phyloP scores from a whole-genome alignment of 2,888 invertebrate genomes.

The Caenorhabditis panamensis region DNA sequence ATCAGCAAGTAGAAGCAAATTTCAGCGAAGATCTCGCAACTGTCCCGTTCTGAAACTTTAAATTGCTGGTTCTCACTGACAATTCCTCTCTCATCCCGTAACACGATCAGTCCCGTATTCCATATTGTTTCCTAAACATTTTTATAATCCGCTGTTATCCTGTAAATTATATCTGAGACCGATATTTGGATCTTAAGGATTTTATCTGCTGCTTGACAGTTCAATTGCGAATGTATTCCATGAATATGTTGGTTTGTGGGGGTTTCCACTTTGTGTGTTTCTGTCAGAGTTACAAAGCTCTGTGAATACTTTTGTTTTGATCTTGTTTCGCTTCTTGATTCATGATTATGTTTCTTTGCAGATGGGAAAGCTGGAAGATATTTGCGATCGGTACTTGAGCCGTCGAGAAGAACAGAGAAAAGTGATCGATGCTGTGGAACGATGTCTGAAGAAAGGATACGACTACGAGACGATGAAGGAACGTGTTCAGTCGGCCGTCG shows the following conservation, averaged over 20 bases:
- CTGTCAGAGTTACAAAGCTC: slow-evolving; percentile 3
- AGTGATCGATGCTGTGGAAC: slow-evolving; percentile 64
- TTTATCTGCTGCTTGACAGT: neutral
- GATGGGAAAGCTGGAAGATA: slow-evolving; percentile 66
- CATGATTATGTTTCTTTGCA: slow-evolving; percentile 18
- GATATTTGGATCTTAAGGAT: slow-evolving; percentile 1
- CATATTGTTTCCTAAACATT: slow-evolving; percentile 7
- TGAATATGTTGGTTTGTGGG: slow-evolving; percentile 27
- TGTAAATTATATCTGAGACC: neutral
- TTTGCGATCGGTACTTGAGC: slow-evolving; percentile 66
- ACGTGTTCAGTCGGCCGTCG: slow-evolving; percentile 57
- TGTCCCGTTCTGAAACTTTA: slow-evolving; percentile 20
- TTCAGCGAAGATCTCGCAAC: slow-evolving; percentile 33
- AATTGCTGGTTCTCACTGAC: slow-evolving; percentile 21
- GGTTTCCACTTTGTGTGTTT: too few relatives aligned
- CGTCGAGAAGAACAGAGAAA: slow-evolving; percentile 64
- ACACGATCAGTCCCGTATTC: neutral
- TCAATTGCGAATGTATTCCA: slow-evolving; percentile 27
- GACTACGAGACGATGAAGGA: slow-evolving; percentile 70
- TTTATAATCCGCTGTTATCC: neutral
- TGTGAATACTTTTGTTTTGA: neutral
- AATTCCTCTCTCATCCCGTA: slow-evolving; percentile 10
- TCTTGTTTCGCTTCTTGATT: neutral
- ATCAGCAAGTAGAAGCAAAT: slow-evolving; percentile 20
- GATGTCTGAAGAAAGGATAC: slow-evolving; percentile 71